Evolutionary conservation across 2,797 vertebrate genomes (phyloP), one percentile per base, ranked within the genome.

Genomic region (Bovichtus diacanthus): DNA sequence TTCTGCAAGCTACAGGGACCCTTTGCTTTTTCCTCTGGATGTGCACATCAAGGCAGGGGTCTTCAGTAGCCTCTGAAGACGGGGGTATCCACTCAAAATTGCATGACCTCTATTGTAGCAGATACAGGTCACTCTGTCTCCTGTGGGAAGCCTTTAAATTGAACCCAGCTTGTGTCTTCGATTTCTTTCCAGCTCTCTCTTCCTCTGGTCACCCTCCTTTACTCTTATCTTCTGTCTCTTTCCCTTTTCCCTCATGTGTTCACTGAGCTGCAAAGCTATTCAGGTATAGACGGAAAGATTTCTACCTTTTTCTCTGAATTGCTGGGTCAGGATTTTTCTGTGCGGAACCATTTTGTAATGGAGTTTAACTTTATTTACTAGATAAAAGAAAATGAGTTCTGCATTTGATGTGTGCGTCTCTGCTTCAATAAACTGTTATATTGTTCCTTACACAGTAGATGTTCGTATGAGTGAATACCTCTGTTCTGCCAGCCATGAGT

Each of bases 101-200:
- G 91, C 93, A 89, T 94, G 94, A 95, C 94, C 94, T 95, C 95
- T 94, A 93, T 94, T 93, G 92, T 93, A 93, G 92, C 89, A 87
- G 89, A 92, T 92, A 92, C 94, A 92, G 94, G 94, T 94, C 95
- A 94, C 93, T 90, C 89, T 86, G 90, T 92, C 93, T 94, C 94
- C 94, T 93, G 89, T 95, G 93, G 94, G 94, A 94, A 93, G 88
- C 86, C 90, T 94, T 88, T 93, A 95, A 95, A 96, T 95, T 95
- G 94, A 96, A 96, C 94, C 89, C 93, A 94, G 94, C 94, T 95
- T 95, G 93, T 90, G 92, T 93, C 93, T 96, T 95, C 90, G 90
- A 94, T 94, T 93, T 94, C 92, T 85, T 88, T 78, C 87, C 76
- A 82, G 72, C 90, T 87, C 83, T 70, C 86, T 86, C 90, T 90